phyloP scores from a whole-genome alignment of 2,113 vertebrate species.

The Formicarius rufipectus region DNA sequence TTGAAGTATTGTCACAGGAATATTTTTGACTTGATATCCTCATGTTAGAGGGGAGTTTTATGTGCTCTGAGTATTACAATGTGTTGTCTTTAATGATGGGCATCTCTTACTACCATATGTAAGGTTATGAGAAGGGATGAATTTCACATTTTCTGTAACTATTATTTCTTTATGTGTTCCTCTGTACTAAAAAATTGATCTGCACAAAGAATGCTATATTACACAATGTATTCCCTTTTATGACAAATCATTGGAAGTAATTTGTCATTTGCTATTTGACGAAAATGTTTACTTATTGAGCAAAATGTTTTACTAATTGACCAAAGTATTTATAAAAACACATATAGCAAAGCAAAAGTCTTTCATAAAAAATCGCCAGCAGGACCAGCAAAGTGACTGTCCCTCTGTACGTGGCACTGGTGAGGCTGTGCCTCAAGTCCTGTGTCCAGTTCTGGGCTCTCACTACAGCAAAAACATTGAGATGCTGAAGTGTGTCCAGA shows the following conservation, averaged over 20 bases:
- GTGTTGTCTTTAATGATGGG: not conserved
- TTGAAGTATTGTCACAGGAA: not conserved
- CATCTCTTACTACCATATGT: not conserved
- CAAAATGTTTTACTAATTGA: not conserved
- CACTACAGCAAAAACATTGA: too few relatives aligned
- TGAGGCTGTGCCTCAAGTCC: not conserved
- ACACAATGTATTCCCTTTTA: not conserved
- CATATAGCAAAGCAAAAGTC: not conserved
- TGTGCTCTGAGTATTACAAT: not conserved
- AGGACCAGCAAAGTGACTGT: not conserved
- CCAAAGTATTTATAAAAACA: not conserved
- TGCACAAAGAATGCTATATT: not conserved
- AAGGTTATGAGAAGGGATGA: not conserved
- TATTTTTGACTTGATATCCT: not conserved
- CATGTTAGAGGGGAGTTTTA: not conserved
- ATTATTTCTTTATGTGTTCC: not conserved
- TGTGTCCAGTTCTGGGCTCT: not conserved
- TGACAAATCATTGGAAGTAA: not conserved
- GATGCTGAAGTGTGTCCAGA: not conserved
- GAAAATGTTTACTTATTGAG: not conserved
- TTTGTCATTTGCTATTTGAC: not conserved
- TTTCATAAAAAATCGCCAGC: not conserved
- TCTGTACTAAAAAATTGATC: not conserved
- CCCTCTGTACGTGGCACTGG: not conserved
- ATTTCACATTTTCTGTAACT: not conserved